phyloP scores from a whole-genome alignment of 2,888 invertebrate genomes.

The Baronia brevicornis region DNA sequence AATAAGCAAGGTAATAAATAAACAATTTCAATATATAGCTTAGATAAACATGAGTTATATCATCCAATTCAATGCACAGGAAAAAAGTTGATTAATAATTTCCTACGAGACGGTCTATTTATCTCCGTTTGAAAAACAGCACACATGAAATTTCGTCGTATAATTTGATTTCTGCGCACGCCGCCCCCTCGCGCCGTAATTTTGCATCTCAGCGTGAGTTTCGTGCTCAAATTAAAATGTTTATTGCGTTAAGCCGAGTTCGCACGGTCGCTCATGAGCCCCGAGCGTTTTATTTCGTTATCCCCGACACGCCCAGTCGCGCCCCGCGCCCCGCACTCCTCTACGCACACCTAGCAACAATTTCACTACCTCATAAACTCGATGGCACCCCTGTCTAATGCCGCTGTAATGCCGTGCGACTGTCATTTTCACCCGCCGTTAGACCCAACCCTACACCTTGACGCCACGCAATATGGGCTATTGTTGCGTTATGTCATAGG shows the following conservation, averaged over 20 bases:
- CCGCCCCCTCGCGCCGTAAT: conserved; percentile 60
- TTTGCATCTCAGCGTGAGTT: conserved; percentile 71
- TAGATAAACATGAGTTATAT: too few species aligned
- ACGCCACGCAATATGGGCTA: conserved; percentile 31
- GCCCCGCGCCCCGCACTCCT: conserved; percentile 35
- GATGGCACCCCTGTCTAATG: conserved; percentile 63
- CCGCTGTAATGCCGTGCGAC: conserved; percentile 59
- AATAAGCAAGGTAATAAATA: too few species aligned
- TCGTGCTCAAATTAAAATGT: conserved; percentile 74
- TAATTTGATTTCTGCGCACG: conserved; percentile 59
- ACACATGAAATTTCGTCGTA: conserved; percentile 50
- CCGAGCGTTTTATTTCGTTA: conserved; percentile 70
- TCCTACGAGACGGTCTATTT: conserved; percentile 10
- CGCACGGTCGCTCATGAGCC: conserved; percentile 60
- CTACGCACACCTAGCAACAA: conserved; percentile 38
- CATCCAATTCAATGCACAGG: too few species aligned
- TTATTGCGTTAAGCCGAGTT: conserved; percentile 71
- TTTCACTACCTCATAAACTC: conserved; percentile 57
- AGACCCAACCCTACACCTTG: conserved; percentile 34
- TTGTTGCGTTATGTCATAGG: conserved; percentile 24
- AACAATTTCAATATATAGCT: too few species aligned
- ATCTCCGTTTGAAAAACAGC: conserved; percentile 16
- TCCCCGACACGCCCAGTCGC: conserved; percentile 48
- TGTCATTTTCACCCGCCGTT: conserved; percentile 47
- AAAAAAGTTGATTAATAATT: background rate